Conservation (phyloP, 2,888 invertebrate species). For the Leucania comma region DNA sequence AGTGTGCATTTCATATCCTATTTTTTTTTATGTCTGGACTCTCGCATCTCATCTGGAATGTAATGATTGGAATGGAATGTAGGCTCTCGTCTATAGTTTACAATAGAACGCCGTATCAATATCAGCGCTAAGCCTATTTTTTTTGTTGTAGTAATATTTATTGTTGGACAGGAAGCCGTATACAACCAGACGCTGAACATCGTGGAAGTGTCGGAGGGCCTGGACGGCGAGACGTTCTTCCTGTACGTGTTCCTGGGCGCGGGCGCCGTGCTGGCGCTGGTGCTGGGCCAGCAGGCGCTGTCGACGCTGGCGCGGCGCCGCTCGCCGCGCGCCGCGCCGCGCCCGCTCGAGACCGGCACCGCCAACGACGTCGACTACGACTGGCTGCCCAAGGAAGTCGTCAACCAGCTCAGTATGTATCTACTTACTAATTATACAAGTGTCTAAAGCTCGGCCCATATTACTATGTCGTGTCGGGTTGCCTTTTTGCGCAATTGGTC, state of each 20-base stretch:
- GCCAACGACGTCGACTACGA: constrained; percentile 98
- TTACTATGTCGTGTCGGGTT: no score
- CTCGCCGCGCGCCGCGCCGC: constrained; percentile 88
- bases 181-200: constrained; percentile 99
- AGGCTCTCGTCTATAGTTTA: no score
- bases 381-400: constrained; percentile 98
- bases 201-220: constrained; percentile 98
- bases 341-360: constrained; percentile 97
- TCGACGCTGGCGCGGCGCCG: constrained; percentile 95
- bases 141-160: not conserved
- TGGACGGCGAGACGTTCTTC: constrained; percentile 99
- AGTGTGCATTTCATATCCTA: no score
- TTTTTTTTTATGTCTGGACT: no score
- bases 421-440: no score
- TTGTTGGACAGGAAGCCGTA: constrained; percentile 94
- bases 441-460: no score
- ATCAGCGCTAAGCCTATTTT: not conserved
- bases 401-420: constrained; percentile 95
- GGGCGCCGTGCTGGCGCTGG: constrained; percentile 96
- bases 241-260: constrained; percentile 98
- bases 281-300: constrained; percentile 97
- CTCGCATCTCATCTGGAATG: no score
- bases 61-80: no score
- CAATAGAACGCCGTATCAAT: no score
- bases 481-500: no score